phyloP scores from a whole-genome alignment of 2,113 vertebrate species.

The Pyrgilauda ruficollis region DNA sequence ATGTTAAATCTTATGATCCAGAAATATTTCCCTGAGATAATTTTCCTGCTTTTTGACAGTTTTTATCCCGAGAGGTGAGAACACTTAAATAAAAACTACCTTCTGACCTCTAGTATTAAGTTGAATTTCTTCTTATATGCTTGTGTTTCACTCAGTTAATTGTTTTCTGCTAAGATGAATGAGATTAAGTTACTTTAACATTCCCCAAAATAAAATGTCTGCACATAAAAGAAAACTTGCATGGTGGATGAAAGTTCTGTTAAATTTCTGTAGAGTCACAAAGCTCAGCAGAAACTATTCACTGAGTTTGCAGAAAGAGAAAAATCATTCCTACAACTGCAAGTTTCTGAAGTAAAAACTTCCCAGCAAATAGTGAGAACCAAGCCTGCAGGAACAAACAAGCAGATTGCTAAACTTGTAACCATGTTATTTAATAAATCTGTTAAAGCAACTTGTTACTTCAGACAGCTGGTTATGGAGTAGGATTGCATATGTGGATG shows the following conservation, averaged over 20 bases:
- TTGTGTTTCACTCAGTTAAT: background rate
- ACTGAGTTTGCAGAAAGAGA: background rate
- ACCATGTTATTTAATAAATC: background rate
- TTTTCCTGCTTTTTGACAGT: background rate
- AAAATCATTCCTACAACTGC: background rate
- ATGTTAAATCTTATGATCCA: background rate
- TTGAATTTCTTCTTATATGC: background rate
- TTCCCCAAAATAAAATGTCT: background rate
- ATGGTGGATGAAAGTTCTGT: background rate
- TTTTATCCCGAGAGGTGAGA: background rate
- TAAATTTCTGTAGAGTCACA: background rate
- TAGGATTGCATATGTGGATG: background rate
- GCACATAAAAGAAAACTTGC: background rate
- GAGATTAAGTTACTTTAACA: background rate
- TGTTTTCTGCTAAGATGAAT: background rate
- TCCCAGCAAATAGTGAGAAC: background rate
- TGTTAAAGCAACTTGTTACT: background rate
- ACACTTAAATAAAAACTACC: background rate
- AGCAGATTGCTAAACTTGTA: background rate
- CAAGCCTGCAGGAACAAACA: background rate
- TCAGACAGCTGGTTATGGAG: background rate
- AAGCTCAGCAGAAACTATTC: conserved; percentile 8
- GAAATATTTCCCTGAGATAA: background rate
- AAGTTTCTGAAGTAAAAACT: background rate
- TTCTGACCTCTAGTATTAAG: background rate